Evolutionary conservation across 2,888 invertebrate species (phyloP).

Genomic region (Cremastinae sp.): DNA sequence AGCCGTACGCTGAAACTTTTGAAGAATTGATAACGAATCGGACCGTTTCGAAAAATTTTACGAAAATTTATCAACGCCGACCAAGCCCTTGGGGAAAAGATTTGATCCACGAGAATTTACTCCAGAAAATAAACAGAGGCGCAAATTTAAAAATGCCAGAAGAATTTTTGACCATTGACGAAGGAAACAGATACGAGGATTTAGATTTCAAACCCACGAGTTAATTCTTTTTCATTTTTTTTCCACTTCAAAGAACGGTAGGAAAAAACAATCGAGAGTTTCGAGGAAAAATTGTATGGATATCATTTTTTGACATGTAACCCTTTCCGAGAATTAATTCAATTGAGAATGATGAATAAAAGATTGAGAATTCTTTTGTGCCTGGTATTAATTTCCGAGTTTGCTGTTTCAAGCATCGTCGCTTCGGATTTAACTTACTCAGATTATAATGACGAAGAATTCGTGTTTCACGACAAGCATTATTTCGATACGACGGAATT

Average conservation of each 20-base stretch:
- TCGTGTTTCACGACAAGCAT: too few relatives aligned
- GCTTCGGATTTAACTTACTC: too few relatives aligned
- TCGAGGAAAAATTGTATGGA: too few relatives aligned
- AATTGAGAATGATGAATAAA: too few relatives aligned
- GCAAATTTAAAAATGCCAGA: conserved; percentile 52
- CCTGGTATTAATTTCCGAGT: too few relatives aligned
- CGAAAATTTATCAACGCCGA: conserved; percentile 9
- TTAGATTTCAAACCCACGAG: conserved; percentile 8
- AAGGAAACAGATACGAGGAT: conserved; percentile 27
- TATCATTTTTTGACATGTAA: too few relatives aligned
- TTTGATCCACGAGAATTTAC: conserved; percentile 39
- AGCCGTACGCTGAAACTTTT: conserved; percentile 45
- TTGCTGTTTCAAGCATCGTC: too few relatives aligned
- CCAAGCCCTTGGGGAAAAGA: conserved; percentile 49
- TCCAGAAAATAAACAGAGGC: conserved; percentile 49
- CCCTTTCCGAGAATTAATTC: too few relatives aligned
- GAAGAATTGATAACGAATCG: conserved; percentile 45
- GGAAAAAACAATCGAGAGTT: too few relatives aligned
- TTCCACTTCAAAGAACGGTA: not conserved
- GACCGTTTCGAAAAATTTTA: not conserved
- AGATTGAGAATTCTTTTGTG: too few relatives aligned
- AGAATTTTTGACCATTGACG: conserved; percentile 29
- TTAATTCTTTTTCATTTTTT: conserved; percentile 15
- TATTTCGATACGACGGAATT: too few relatives aligned
- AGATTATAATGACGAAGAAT: too few relatives aligned